A percentile compares a stretch with the other conserved stretches of the same genome.
These are phyloP conservation scores for Amblyopsis hoosieri DNA, from an alignment of 2,797 vertebrate genomes.

Conservation along the genomic window DNA sequence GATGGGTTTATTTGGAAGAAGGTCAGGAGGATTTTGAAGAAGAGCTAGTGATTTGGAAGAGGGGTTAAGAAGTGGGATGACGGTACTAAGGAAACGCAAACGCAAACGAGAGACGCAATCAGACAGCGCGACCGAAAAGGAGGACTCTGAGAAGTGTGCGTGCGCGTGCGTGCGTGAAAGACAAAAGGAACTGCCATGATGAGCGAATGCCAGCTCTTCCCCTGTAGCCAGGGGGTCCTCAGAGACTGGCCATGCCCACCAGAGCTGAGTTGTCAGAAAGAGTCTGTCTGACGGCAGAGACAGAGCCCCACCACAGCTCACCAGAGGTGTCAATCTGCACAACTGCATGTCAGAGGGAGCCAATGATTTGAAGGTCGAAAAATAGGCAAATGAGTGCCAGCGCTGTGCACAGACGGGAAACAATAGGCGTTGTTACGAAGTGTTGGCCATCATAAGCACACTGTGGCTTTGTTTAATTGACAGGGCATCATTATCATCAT, in stretches of 20 bases:
- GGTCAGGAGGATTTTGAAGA: no score
- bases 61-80: no score
- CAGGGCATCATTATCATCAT: background rate
- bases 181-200: conserved; percentile 18
- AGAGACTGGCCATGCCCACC: conserved; percentile 60
- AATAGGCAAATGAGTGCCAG: conserved; percentile 63
- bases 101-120: no score
- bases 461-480: background rate
- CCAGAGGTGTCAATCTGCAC: conserved; percentile 65
- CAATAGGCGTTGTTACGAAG: conserved; percentile 33
- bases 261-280: conserved; percentile 69
- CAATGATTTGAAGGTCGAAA: conserved; percentile 68
- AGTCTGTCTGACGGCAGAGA: conserved; percentile 61
- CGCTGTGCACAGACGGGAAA: conserved; percentile 43
- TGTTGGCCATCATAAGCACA: conserved; percentile 13
- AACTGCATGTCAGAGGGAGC: conserved; percentile 37
- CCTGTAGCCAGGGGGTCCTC: conserved; percentile 25
- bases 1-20: no score
- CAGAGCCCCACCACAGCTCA: conserved; percentile 43
- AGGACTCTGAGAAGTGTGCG: no score
- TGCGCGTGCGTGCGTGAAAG: conserved; percentile 4
- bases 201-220: conserved; percentile 14
- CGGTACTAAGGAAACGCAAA: no score
- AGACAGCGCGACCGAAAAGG: no score
- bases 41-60: no score